Base-by-base conservation (phyloP, 1,140 invertebrate genomes). In the Oryzaephilus surinamensis region DNA sequence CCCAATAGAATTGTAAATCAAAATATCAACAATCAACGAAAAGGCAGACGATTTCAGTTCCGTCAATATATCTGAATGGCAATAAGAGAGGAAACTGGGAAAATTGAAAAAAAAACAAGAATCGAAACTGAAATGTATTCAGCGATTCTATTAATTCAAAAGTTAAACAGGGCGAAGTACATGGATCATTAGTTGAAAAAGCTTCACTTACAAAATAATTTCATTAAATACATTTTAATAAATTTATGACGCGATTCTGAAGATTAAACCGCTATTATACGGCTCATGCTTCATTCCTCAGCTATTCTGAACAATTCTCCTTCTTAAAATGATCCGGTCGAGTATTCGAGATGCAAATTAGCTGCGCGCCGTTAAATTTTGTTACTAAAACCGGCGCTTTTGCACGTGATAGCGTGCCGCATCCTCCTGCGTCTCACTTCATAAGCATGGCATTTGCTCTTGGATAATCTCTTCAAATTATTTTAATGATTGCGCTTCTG, bases 221-320 rank as follows among this genome's bases (percentile, higher is more conserved):
- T 54, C 53, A 48, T 59, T 59, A 55, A 54, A 58, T 54, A 57
- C 50, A 51, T 59, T 59, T 57, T 59, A 59, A 57, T 55, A 59
- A 59, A 59, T 59, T 59, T 59, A 59, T 50, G 51, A 51, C 43
- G 43, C 43, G 43, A 39, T 46, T 42, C 45, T 46, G 50, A 47
- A 55, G 57, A 51, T 52, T 53, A 55, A 57, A 55, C 53, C 51
- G 52, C 53, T 52, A 59, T 59, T 59, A 59, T 50, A 52, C 45
- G 57, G 48, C 50, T 50, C 50, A 45, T 48, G 45, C 48, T 42
- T 46, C 43, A 50, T 46, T 50, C 44, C 44, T 38, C 46, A 36
- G 27, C 33, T 43, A 41, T 47, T 49, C 37, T 29, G 23, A 38
- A 42, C 46, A 46, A 52, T 49, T 49, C 44, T 45, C 48, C 42